phyloP scores from a whole-genome alignment of 2,113 vertebrate species.

The Tyrannus savana region DNA sequence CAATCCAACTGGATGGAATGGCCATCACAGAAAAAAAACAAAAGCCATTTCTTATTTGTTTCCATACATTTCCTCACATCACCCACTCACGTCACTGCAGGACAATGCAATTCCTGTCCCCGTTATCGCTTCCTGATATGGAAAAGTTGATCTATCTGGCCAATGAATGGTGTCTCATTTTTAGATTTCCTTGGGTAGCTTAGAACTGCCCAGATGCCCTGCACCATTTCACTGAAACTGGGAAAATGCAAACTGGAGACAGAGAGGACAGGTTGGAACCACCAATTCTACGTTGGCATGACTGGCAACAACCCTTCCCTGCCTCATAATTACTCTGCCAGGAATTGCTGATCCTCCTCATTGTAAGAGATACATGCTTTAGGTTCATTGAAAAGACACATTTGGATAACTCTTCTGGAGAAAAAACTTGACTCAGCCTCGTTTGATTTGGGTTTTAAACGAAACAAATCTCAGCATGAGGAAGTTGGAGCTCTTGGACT shows the following conservation, averaged over 20 bases:
- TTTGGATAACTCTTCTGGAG: not conserved
- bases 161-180: slow-evolving; percentile 47
- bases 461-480: not conserved
- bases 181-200: slow-evolving; percentile 61
- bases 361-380: not conserved
- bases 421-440: not conserved
- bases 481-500: not conserved
- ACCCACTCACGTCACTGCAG: slow-evolving; percentile 55
- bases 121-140: slow-evolving; percentile 65
- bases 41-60: slow-evolving; percentile 48
- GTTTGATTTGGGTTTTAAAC: not conserved
- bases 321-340: slow-evolving; percentile 26
- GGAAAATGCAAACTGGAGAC: slow-evolving; percentile 43
- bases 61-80: slow-evolving; percentile 67
- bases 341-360: not conserved
- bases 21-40: not conserved
- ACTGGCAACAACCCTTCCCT: slow-evolving; percentile 56
- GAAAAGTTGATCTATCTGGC: slow-evolving; percentile 68
- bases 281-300: slow-evolving; percentile 1
- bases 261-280: slow-evolving; percentile 14
- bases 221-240: slow-evolving; percentile 32
- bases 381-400: not conserved
- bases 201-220: slow-evolving; percentile 49
- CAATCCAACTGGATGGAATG: slow-evolving; percentile 41
- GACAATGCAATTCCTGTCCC: slow-evolving; percentile 67